Evolutionary conservation across 1,140 invertebrate genomes (phyloP).

Genomic region (Papilio polytes): DNA sequence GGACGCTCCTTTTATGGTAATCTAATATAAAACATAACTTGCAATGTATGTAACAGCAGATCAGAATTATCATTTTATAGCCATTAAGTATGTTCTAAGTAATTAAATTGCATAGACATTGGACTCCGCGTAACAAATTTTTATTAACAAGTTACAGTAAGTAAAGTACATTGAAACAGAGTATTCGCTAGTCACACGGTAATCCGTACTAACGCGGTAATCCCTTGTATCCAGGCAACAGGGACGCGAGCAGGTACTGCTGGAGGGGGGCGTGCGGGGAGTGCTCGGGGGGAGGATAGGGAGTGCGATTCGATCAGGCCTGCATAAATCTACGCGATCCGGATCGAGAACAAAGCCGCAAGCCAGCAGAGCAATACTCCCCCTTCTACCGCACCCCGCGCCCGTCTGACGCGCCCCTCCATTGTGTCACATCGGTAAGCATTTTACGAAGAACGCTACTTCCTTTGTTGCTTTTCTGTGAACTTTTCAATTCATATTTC

Average conservation of each 20-base stretch:
- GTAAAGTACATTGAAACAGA: slow-evolving; percentile 2
- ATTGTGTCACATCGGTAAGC: slow-evolving; percentile 35
- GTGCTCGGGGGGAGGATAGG: slow-evolving; percentile 44
- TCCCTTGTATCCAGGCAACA: slow-evolving; percentile 31
- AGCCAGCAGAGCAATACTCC: slow-evolving; percentile 62
- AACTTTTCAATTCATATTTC: slow-evolving; percentile 27
- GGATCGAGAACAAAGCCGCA: slow-evolving; percentile 75
- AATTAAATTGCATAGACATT: neutral
- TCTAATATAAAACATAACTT: neutral
- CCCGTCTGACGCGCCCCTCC: slow-evolving; percentile 6
- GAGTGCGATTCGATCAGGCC: slow-evolving; percentile 70
- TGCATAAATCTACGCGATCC: slow-evolving; percentile 79
- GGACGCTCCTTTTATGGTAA: neutral
- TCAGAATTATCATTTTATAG: neutral
- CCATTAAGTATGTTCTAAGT: neutral
- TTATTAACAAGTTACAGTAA: neutral
- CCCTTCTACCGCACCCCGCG: neutral
- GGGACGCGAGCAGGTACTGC: slow-evolving; percentile 57
- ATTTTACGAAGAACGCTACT: slow-evolving; percentile 29
- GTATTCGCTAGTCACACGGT: slow-evolving; percentile 17
- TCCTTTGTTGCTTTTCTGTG: slow-evolving; percentile 16
- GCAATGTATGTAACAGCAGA: neutral
- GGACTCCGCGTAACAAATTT: neutral
- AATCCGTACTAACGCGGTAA: slow-evolving; percentile 28
- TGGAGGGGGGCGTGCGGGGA: slow-evolving; percentile 55